phyloP scores from a whole-genome alignment of 2,113 vertebrate genomes.

The Hypomesus transpacificus region DNA sequence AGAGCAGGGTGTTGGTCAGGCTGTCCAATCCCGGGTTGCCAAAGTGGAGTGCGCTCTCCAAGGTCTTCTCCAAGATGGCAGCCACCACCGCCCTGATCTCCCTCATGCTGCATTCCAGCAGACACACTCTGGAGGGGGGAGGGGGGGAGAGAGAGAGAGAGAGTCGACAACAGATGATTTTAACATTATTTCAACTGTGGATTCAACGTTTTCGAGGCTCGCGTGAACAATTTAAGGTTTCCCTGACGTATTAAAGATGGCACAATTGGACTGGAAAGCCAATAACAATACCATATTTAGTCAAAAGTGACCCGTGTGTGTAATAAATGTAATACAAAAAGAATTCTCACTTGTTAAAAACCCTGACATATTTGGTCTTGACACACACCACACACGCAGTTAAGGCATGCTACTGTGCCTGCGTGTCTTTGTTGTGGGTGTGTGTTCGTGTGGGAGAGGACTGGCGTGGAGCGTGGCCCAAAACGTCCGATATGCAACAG shows the following conservation, averaged over 20 bases:
- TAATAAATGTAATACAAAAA: neutral
- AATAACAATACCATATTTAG: no score
- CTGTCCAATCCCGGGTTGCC: slow-evolving; percentile 85
- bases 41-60: slow-evolving; percentile 93
- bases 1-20: slow-evolving; percentile 85
- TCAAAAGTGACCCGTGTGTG: neutral
- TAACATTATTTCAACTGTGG: neutral
- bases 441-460: slow-evolving; percentile 9
- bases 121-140: slow-evolving; percentile 82
- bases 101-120: slow-evolving; percentile 91
- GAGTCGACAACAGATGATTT: neutral
- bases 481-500: slow-evolving; percentile 35
- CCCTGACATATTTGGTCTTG: neutral
- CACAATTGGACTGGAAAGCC: no score
- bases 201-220: no score
- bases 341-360: neutral
- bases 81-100: slow-evolving; percentile 92
- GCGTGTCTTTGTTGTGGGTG: neutral
- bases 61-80: slow-evolving; percentile 93
- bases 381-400: neutral
- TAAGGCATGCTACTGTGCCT: neutral
- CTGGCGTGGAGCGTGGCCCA: slow-evolving; percentile 16
- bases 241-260: no score
- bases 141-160: slow-evolving; percentile 25
- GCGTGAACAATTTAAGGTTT: no score